Conservation (phyloP, 2,797 vertebrate genomes). For the Geotrypetes seraphini region DNA sequence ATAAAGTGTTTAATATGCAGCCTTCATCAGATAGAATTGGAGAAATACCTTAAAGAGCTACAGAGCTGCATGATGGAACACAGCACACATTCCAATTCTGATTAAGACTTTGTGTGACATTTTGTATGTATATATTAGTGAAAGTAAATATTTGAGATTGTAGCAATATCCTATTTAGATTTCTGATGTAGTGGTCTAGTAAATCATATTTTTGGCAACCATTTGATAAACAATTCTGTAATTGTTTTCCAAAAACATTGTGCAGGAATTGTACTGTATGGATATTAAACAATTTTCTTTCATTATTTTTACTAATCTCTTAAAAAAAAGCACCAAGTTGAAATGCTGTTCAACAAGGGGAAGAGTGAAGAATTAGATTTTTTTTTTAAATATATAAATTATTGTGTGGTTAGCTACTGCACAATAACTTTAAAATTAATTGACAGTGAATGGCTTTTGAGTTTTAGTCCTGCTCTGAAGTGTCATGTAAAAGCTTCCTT, state of each 20-base stretch:
- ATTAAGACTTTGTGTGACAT: conserved; percentile 60
- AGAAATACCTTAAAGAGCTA: conserved; percentile 27
- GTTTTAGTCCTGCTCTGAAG: too few relatives aligned
- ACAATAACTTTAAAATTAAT: too few relatives aligned
- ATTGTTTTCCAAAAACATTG: conserved; percentile 51
- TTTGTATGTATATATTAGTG: conserved; percentile 80
- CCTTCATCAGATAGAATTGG: conserved; percentile 46
- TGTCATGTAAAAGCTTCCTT: too few relatives aligned
- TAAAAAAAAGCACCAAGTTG: too few relatives aligned
- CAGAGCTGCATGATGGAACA: conserved; percentile 39
- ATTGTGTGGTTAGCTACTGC: too few relatives aligned
- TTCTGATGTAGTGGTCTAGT: conserved; percentile 80
- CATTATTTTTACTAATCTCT: too few relatives aligned
- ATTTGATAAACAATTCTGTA: conserved; percentile 59
- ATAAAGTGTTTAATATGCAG: conserved; percentile 48
- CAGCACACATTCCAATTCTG: conserved; percentile 82
- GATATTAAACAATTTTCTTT: too few relatives aligned
- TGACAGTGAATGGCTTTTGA: too few relatives aligned
- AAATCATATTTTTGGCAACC: conserved; percentile 82
- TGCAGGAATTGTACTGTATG: too few relatives aligned
- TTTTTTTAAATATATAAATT: too few relatives aligned
- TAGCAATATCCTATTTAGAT: conserved; percentile 57
- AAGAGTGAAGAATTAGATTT: too few relatives aligned
- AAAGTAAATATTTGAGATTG: conserved; percentile 62
- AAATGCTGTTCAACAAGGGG: too few relatives aligned